Base-by-base conservation (phyloP, 2,113 vertebrate species). In the Excalfactoria chinensis region DNA sequence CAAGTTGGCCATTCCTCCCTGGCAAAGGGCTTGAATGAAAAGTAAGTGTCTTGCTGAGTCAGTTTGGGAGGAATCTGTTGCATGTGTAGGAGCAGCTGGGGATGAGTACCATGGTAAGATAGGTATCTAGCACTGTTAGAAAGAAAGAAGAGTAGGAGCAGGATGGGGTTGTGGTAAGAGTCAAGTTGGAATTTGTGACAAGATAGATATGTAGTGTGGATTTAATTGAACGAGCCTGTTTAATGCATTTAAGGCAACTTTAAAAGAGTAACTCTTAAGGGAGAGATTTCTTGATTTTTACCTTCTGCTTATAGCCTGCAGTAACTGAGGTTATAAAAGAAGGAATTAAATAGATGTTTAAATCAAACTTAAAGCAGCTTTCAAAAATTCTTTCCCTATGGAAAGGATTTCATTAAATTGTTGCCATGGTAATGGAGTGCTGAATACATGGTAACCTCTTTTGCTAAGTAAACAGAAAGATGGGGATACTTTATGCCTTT, bases 281-380 rank as follows among this genome's bases (percentile, higher is more conserved):
- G 28, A 80, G 7, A 9, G 28, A 74, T 49, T 76, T 79, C 67
- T 91, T 91, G 51, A 18, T 85, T 93, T 81, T 82, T 87, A 35
- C 49, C 4, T 77, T 88, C 37, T 86, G 37, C 40, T 56, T 77
- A 44, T 77, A 91, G 15, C 43, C 60, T 88, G 66, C 15, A 43
- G 32, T 76, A 73, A 70, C 19, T 55, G 23, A 74, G n/a, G 12
- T 43, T 88, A 2, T 51, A 79, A 49, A 49, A 53, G 28, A 44
- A 35, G 34, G 43, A 62, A 62, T 71, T 63, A 78, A 82, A 41
- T 49, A 69, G 23, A 58, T 58, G 22, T 62, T 26, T 84, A 85
- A 89, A 84, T 70, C 41, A 91, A 89, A 86, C 21, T 32, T 32
- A 86, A 62, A 94, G 62, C 7, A 72, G 9, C 21, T 91, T 92